Base-by-base conservation (phyloP, 2,113 vertebrate species). In the Brachypodius melanocephalos region DNA sequence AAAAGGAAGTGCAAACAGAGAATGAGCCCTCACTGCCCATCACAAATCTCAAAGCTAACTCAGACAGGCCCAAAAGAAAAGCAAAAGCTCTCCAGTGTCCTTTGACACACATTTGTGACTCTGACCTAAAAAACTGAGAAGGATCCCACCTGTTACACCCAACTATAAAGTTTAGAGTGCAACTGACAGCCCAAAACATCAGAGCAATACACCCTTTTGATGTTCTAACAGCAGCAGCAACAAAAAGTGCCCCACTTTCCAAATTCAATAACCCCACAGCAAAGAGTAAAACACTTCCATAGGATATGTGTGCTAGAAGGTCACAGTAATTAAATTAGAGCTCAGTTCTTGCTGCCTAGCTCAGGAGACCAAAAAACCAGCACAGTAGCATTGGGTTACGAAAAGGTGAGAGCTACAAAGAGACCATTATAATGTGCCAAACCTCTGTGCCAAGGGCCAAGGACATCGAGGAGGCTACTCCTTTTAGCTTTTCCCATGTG, bases 401-500 rank as follows among this genome's bases (percentile, higher is more conserved):
- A 69, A 66, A 86, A 91, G 85, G 71, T 69, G 59, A 85, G 31
- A n/a, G 32, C 31, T 74, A 90, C 65, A 74, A 90, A 79, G 73
- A 81, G 18, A 89, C 24, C 43, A 40, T 34, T 81, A 55, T 46
- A 49, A 67, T 15, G 48, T 81, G 57, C 61, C 58, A 84, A 59
- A 74, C 48, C 77, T 85, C 85, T 65, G 46, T 81, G 90, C 62
- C 58, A 72, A 76, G 62, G 84, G 45, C 71, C 67, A 88, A 51
- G 73, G 80, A 84, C 69, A 88, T 54, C 51, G 77, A 55, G 43
- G 78, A 89, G 88, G 40, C 34, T 65, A 12, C 73, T 71, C 43
- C 67, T 92, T 91, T 81, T 72, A 94, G 85, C 74, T 87, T 91
- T 82, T 89, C 85, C 85, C 81, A 65, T 25, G 77, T 59, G 87